Evolutionary conservation across 2,113 vertebrate species (phyloP).

Genomic region (Eupsittula cactorum): DNA sequence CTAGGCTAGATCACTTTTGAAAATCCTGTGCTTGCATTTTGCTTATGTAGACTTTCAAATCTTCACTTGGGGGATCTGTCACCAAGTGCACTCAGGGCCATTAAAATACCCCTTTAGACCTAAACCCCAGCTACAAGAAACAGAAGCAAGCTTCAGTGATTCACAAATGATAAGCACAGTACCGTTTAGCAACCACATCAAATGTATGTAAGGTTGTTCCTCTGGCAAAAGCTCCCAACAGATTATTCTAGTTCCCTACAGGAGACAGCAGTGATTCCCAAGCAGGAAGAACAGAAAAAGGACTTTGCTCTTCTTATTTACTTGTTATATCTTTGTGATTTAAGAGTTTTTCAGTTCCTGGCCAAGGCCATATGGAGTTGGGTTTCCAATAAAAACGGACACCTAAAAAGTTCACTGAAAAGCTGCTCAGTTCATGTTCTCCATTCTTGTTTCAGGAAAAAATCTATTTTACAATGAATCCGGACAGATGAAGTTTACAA

Average conservation of each 20-base stretch:
- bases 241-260: not conserved
- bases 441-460: not conserved
- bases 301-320: not conserved
- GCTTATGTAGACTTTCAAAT: not conserved
- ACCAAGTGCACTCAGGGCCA: not conserved
- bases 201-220: constrained; percentile 2
- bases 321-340: not conserved
- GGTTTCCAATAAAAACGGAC: not conserved
- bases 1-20: not conserved
- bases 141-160: not conserved
- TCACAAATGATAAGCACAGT: not conserved
- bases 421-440: not conserved
- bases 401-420: not conserved
- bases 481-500: not conserved
- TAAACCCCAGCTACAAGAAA: not conserved
- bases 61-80: not conserved
- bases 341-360: not conserved
- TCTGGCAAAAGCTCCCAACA: not conserved
- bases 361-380: not conserved
- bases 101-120: constrained; percentile 4
- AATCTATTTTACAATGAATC: not conserved
- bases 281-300: not conserved
- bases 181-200: not conserved
- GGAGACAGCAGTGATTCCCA: not conserved
- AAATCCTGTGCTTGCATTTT: not conserved